These are phyloP conservation scores for Sebastes variabilis DNA, from an alignment of 2,797 vertebrate genomes.

Conservation along the genomic window DNA sequence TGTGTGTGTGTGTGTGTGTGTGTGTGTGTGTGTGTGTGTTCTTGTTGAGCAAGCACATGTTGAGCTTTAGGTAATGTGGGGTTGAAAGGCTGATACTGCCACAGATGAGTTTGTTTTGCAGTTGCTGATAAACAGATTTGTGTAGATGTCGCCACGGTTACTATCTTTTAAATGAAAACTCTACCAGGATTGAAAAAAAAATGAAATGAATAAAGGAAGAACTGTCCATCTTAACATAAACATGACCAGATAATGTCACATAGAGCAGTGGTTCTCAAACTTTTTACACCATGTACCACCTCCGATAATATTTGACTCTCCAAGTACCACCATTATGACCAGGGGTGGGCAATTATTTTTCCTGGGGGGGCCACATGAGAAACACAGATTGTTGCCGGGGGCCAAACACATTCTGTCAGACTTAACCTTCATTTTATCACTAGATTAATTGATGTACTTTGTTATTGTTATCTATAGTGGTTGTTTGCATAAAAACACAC, in stretches of 20 bases:
- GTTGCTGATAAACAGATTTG: background rate
- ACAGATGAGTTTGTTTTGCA: background rate
- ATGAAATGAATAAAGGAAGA: background rate
- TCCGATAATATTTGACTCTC: too few relatives aligned
- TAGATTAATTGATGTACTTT: too few relatives aligned
- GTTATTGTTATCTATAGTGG: too few relatives aligned
- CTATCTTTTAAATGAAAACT: background rate
- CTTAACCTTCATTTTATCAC: too few relatives aligned
- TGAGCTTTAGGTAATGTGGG: background rate
- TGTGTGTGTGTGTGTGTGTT: background rate
- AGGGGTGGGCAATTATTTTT: too few relatives aligned
- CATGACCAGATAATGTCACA: background rate
- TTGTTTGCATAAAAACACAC: too few relatives aligned
- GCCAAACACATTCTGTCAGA: too few relatives aligned
- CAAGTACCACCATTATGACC: too few relatives aligned
- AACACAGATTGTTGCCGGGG: too few relatives aligned
- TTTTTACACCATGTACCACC: too few relatives aligned
- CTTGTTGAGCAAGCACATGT: background rate
- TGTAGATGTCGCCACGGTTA: background rate
- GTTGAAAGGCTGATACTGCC: background rate
- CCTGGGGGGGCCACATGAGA: too few relatives aligned
- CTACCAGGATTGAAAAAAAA: background rate
- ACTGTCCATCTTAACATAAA: background rate
- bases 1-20: background rate
- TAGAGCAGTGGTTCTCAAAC: too few relatives aligned